phyloP scores from a whole-genome alignment of 2,113 vertebrate genomes.

The Macrotus californicus region DNA sequence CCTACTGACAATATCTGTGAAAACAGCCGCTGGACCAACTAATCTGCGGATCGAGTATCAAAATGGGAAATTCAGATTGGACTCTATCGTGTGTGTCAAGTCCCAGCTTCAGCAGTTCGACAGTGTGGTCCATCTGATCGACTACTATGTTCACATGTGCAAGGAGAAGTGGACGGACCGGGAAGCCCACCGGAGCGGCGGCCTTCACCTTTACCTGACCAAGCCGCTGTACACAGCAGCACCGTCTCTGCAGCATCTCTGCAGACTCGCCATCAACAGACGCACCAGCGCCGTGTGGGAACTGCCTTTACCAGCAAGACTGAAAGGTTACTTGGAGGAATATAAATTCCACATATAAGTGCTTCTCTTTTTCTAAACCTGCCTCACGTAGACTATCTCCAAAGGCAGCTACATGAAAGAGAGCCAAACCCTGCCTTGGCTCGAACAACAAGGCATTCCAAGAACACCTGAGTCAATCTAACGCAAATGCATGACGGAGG shows the following conservation, averaged over 20 bases:
- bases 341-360: slow-evolving; percentile 92
- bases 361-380: slow-evolving; percentile 67
- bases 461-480: slow-evolving; percentile 70
- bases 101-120: slow-evolving; percentile 94
- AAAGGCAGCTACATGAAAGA: slow-evolving; percentile 75
- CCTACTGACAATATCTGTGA: slow-evolving; percentile 95
- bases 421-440: slow-evolving; percentile 69
- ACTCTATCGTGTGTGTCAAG: slow-evolving; percentile 93
- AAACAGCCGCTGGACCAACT: slow-evolving; percentile 94
- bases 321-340: slow-evolving; percentile 94
- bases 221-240: slow-evolving; percentile 87
- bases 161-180: slow-evolving; percentile 77
- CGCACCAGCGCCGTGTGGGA: slow-evolving; percentile 84
- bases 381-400: slow-evolving; percentile 65
- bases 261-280: slow-evolving; percentile 91
- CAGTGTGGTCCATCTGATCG: slow-evolving; percentile 94
- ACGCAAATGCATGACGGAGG: background rate
- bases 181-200: slow-evolving; percentile 83
- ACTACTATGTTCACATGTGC: slow-evolving; percentile 93
- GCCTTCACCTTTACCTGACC: slow-evolving; percentile 93
- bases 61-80: slow-evolving; percentile 95
- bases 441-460: slow-evolving; percentile 66
- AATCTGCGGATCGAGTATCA: slow-evolving; percentile 94
- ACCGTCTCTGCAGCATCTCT: slow-evolving; percentile 90
- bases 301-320: slow-evolving; percentile 90